Percentiles rank a stretch among this genome's conserved stretches.
phyloP scores from a whole-genome alignment of 2,888 invertebrate species.

The Cryptus viduatorius region DNA sequence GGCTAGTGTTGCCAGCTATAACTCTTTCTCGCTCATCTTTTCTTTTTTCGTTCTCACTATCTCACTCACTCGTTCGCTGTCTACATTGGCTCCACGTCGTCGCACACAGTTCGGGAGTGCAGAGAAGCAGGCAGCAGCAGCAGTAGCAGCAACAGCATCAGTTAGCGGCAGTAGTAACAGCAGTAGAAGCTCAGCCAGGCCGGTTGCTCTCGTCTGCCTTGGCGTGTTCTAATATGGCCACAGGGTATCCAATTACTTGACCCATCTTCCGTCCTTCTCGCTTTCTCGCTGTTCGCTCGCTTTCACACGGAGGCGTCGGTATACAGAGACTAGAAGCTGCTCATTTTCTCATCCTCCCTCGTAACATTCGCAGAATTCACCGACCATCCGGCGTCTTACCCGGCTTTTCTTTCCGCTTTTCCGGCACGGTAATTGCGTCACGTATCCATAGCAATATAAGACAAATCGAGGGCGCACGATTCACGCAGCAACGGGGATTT shows the following conservation, averaged over 20 bases:
- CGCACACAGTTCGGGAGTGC: constrained; percentile 24
- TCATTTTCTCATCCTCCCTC: constrained; percentile 36
- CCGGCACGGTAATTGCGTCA: constrained; percentile 57
- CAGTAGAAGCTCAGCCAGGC: constrained; percentile 50
- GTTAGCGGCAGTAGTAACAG: constrained; percentile 48
- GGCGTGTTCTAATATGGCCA: constrained; percentile 83
- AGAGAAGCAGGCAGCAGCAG: constrained; percentile 22
- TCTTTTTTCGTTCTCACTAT: constrained; percentile 18
- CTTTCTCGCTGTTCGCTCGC: constrained; percentile 57
- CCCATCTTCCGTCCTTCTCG: constrained; percentile 69
- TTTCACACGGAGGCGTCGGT: constrained; percentile 45
- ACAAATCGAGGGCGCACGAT: constrained; percentile 59
- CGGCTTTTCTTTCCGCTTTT: constrained; percentile 53
- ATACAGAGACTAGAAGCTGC: constrained; percentile 39
- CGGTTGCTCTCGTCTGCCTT: constrained; percentile 52
- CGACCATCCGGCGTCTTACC: neutral
- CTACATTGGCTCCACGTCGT: neutral
- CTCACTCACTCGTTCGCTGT: constrained; percentile 10
- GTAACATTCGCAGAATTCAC: neutral
- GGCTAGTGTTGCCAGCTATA: constrained; percentile 12
- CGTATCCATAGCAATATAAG: constrained; percentile 57
- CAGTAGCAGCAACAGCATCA: constrained; percentile 35
- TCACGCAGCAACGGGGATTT: constrained; percentile 30
- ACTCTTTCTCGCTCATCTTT: constrained; percentile 36
- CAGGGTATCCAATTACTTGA: constrained; percentile 84